phyloP scores from a whole-genome alignment of 2,797 vertebrate species.

The Schizopygopsis pylzovi region DNA sequence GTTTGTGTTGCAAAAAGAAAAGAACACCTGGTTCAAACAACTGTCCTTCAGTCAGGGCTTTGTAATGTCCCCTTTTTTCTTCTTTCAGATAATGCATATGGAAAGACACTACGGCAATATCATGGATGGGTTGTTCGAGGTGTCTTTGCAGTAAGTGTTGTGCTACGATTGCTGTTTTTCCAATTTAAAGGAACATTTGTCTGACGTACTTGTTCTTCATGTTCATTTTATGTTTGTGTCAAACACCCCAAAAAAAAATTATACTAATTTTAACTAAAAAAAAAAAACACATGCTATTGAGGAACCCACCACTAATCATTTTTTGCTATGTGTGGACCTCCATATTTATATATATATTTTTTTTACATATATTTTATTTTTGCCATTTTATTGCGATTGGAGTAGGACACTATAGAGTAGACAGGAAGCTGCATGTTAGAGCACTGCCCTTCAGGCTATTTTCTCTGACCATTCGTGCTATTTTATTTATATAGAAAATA shows the following conservation, averaged over 20 bases:
- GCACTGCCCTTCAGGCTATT: neutral
- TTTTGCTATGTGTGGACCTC: too few relatives aligned
- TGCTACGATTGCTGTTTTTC: neutral
- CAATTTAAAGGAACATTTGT: neutral
- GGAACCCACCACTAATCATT: too few relatives aligned
- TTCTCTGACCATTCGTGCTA: neutral
- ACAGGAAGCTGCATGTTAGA: too few relatives aligned
- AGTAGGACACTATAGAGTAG: too few relatives aligned
- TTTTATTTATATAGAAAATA: neutral
- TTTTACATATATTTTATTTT: too few relatives aligned
- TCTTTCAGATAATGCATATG: conserved; percentile 89
- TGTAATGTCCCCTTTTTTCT: conserved; percentile 14
- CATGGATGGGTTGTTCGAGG: conserved; percentile 98
- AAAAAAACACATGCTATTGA: too few relatives aligned
- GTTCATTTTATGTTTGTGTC: neutral
- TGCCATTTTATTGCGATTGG: too few relatives aligned
- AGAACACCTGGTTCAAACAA: neutral
- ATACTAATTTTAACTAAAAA: too few relatives aligned
- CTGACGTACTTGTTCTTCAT: neutral
- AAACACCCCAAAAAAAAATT: neutral
- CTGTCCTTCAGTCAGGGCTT: neutral
- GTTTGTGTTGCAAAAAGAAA: neutral
- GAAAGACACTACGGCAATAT: conserved; percentile 92
- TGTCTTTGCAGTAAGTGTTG: conserved; percentile 91
- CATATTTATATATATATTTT: too few relatives aligned